These are phyloP conservation scores for Melieria crassipennis DNA, from an alignment of 2,888 invertebrate species.

Conservation along the genomic window DNA sequence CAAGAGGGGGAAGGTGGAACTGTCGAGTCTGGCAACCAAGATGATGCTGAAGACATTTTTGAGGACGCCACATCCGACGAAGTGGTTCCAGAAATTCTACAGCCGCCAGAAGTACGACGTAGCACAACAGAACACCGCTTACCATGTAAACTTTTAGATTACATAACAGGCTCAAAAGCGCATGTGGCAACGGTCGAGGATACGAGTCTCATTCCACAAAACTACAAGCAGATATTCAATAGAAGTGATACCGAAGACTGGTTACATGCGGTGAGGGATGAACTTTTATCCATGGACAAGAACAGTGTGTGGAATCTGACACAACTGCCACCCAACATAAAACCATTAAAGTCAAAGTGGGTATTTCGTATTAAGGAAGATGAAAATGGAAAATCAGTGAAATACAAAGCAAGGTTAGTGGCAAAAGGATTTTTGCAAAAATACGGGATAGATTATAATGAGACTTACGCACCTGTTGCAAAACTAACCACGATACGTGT, in stretches of 20 bases:
- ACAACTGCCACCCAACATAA: neutral
- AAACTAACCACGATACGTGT: slow-evolving; percentile 33
- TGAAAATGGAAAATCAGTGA: slow-evolving; percentile 16
- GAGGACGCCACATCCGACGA: neutral
- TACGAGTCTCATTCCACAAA: neutral
- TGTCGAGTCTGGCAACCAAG: neutral
- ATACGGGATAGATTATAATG: slow-evolving; percentile 31
- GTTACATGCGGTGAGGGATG: no score
- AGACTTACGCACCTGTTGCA: slow-evolving; percentile 36
- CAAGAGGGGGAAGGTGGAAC: slow-evolving; percentile 14
- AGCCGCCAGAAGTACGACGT: neutral
- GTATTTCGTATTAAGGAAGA: slow-evolving; percentile 31
- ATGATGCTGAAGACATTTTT: neutral
- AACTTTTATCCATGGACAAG: slow-evolving; percentile 3
- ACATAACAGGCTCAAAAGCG: neutral
- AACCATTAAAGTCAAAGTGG: slow-evolving; percentile 29
- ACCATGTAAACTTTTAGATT: slow-evolving; percentile 14
- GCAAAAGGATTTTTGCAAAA: slow-evolving; percentile 36
- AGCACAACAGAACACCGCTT: slow-evolving; percentile 8
- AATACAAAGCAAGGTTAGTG: slow-evolving; percentile 27
- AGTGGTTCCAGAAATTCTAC: neutral
- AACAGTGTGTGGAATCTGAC: slow-evolving; percentile 20
- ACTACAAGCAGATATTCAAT: neutral
- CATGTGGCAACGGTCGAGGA: neutral
- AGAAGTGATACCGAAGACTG: no score